Conservation (phyloP, 2,888 invertebrate genomes). For the Epicampocera succincta region DNA sequence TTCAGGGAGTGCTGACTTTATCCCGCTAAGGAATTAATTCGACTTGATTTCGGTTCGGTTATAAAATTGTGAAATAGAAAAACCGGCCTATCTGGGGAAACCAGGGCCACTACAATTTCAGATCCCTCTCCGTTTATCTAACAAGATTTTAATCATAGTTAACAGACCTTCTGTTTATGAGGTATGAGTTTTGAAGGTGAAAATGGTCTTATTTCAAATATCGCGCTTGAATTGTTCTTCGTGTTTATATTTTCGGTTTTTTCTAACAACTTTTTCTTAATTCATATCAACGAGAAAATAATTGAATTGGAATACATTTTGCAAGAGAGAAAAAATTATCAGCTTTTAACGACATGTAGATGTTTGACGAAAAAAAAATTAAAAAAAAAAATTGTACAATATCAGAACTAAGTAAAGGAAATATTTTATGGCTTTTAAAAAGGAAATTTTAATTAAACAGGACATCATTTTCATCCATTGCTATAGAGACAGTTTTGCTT, state of each 20-base stretch:
- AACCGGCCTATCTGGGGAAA: no score
- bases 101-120: not conserved
- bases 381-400: no score
- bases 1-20: no score
- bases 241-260: constrained; percentile 36
- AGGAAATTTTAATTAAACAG: constrained; percentile 73
- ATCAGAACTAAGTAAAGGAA: constrained; percentile 57
- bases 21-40: no score
- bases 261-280: not conserved
- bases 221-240: constrained; percentile 71
- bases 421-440: constrained; percentile 70
- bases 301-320: constrained; percentile 73
- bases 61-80: no score
- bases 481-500: constrained; percentile 17
- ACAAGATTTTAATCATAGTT: constrained; percentile 23
- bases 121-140: not conserved
- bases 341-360: constrained; percentile 29
- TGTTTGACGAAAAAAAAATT: not conserved
- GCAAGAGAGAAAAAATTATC: constrained; percentile 39
- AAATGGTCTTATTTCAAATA: constrained; percentile 56
- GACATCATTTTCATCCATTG: constrained; percentile 64
- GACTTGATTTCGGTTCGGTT: no score
- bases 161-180: not conserved
- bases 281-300: constrained; percentile 70
- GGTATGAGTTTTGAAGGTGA: constrained; percentile 14